Conservation (phyloP, 2,888 invertebrate species). For the Anaspis maculata region DNA sequence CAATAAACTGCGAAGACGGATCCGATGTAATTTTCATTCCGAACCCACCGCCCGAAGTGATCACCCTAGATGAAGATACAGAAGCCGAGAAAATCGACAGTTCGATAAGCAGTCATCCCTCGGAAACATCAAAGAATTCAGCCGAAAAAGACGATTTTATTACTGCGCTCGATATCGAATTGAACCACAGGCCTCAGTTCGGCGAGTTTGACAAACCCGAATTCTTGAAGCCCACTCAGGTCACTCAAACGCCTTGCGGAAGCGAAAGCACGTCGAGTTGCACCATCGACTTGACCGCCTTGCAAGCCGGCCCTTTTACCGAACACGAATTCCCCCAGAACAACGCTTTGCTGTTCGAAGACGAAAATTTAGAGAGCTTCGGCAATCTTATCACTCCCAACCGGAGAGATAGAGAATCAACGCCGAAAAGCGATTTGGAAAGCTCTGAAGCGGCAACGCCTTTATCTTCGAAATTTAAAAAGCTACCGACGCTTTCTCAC, state of each 20-base stretch:
- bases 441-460: constrained; percentile 8
- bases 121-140: too few relatives aligned
- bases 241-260: constrained; percentile 27
- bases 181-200: too few relatives aligned
- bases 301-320: constrained; percentile 31
- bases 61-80: too few relatives aligned
- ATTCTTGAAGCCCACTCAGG: too few relatives aligned
- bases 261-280: constrained; percentile 34
- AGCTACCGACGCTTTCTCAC: constrained; percentile 28
- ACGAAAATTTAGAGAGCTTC: constrained; percentile 32
- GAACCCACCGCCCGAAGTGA: too few relatives aligned
- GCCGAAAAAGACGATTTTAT: too few relatives aligned
- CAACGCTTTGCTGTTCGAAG: constrained; percentile 30
- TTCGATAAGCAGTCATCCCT: too few relatives aligned
- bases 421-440: constrained; percentile 32
- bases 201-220: constrained; percentile 22
- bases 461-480: constrained; percentile 10
- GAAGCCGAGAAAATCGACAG: too few relatives aligned
- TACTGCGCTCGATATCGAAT: too few relatives aligned
- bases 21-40: too few relatives aligned
- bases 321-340: constrained; percentile 33
- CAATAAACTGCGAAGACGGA: too few relatives aligned
- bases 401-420: constrained; percentile 4
- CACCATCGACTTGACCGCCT: constrained; percentile 21
- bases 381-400: constrained; percentile 31